A percentile compares a stretch with the other conserved stretches of the same genome.
Conservation (phyloP, 2,113 vertebrate genomes). For the Leptobrachium leishanense region DNA sequence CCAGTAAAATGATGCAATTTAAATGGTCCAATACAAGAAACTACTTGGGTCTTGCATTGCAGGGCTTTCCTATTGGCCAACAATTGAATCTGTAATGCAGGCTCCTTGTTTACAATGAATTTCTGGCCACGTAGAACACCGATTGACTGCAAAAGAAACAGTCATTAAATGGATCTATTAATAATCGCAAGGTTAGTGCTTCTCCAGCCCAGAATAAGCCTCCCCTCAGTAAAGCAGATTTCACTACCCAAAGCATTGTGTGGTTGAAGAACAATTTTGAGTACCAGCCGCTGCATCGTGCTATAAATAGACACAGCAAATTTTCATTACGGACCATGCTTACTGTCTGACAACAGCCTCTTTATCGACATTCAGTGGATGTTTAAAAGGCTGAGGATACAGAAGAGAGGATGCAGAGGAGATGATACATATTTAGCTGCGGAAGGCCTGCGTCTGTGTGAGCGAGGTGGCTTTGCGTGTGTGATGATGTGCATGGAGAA, state of each 20-base stretch:
- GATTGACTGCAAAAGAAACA: too few relatives aligned
- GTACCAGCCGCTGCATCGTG: neutral
- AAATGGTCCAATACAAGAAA: too few relatives aligned
- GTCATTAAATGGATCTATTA: conserved; percentile 6
- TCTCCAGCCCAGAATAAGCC: neutral
- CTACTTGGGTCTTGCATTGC: too few relatives aligned
- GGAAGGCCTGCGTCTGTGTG: too few relatives aligned
- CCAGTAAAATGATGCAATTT: too few relatives aligned
- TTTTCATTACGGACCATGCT: neutral
- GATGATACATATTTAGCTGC: too few relatives aligned
- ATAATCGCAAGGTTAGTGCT: neutral
- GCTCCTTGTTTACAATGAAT: conserved; percentile 12
- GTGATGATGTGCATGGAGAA: neutral
- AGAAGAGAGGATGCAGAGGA: neutral
- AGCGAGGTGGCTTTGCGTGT: too few relatives aligned
- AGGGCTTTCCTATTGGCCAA: too few relatives aligned
- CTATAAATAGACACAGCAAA: conserved; percentile 1
- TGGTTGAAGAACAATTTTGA: neutral
- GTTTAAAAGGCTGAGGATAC: too few relatives aligned
- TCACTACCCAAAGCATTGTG: neutral
- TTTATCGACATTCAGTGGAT: neutral
- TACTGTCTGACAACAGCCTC: neutral
- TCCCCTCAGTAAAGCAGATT: neutral
- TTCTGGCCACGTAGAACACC: neutral
- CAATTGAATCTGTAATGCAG: neutral